Percentiles rank a stretch among this genome's conserved stretches.
Evolutionary conservation across 1,140 invertebrate genomes (phyloP).

Genomic region (Tetramorium parvispinum): DNA sequence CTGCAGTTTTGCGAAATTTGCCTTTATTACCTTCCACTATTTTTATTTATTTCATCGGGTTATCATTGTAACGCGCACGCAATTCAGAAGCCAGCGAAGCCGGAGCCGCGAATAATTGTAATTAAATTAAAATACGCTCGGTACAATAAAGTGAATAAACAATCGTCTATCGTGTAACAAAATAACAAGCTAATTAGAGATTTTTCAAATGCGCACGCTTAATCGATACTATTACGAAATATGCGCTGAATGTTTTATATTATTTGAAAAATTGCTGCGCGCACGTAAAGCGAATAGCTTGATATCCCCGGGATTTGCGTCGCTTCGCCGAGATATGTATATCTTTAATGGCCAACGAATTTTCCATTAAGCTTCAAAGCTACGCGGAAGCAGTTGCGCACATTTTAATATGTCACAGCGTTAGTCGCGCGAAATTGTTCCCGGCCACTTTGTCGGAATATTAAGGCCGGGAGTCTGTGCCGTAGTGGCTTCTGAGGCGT

Average conservation of each 20-base stretch:
- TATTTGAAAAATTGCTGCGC: not conserved
- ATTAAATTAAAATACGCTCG: constrained; percentile 12
- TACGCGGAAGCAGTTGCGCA: not conserved
- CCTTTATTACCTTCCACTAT: constrained; percentile 18
- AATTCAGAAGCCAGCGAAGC: not conserved
- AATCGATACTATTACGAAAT: not conserved
- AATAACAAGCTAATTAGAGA: constrained; percentile 21
- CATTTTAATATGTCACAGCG: constrained; percentile 63
- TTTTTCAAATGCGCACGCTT: constrained; percentile 1
- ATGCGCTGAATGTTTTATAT: not conserved
- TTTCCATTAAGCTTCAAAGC: constrained; percentile 8
- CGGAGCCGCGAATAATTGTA: not conserved
- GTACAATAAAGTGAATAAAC: constrained; percentile 24
- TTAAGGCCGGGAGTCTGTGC: constrained; percentile 66
- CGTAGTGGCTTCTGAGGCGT: constrained; percentile 67
- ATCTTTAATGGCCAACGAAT: constrained; percentile 35
- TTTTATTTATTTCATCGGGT: constrained; percentile 14
- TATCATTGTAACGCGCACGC: constrained; percentile 12
- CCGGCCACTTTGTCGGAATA: constrained; percentile 70
- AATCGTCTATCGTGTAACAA: not conserved
- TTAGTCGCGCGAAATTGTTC: constrained; percentile 68
- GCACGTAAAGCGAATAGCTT: not conserved
- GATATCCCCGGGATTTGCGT: too few species aligned
- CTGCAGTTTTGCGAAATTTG: constrained; percentile 17
- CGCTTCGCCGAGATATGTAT: not conserved